Evolutionary conservation across 2,797 vertebrate species (phyloP), one percentile per base, ranked within the genome.

Genomic region (Chrosomus eos): DNA sequence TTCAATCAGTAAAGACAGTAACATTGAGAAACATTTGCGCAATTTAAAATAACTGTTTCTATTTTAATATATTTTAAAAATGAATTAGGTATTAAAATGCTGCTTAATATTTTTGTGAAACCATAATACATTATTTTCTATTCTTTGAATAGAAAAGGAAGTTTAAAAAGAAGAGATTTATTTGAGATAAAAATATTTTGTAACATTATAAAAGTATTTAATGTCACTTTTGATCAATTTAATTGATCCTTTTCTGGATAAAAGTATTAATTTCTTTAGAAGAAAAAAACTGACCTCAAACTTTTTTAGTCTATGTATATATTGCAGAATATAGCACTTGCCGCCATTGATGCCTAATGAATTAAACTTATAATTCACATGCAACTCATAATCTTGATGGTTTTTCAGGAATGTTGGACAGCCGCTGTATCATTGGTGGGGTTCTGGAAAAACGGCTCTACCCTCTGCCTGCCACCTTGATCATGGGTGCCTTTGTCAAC

Each of bases 401-500:
- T 76, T 58, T 84, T 74, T 0, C 89, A 98, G 98, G 97, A 67
- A 95, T 97, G 92, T 91, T 98, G 92, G 98, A 99, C 92, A 99
- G 97, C 87, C 96, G 97, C 10, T 99, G 98, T 92, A 98, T 98
- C 26, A 97, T 99, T 4, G 98, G 97, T 85, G 98, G 94, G 0
- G 96, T 98, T 38, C 88, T 99, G 91, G 97, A 99, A 95, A 99
- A 98, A 93, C 96, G 96, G 28, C 88, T 98, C 81, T 95, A 95
- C 0, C 97, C 98, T 0, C 93, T 99, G 77, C 98, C 97, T 0
- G 96, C 98, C 89, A 98, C 97, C 11, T 93, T 99, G n/a, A 96
- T 97, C 38, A 96, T 99, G 80, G 98, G 98, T 0, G 97, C 97
- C 62, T 99, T 99, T 91, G 97, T 99, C 64, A 98, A 97, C 90